Evolutionary conservation across 2,113 vertebrate species (phyloP), one percentile per base, ranked within the genome.

Genomic region (Chunga burmeisteri): DNA sequence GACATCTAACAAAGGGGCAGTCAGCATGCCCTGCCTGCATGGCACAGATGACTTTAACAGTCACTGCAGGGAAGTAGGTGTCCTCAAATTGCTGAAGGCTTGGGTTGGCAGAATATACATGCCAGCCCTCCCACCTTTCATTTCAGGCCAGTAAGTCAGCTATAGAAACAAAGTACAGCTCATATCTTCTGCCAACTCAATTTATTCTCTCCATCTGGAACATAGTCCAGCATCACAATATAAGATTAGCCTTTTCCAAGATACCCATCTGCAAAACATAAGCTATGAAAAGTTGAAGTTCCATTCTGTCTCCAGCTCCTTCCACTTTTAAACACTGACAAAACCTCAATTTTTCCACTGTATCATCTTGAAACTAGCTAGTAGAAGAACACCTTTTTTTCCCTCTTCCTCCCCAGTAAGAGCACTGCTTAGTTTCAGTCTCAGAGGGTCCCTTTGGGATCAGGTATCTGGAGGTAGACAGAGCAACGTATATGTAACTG

Each of bases 131-230:
- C 59, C 7, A 23, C 63, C 80, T 88, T 86, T 61, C 44, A 73
- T 88, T 92, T 73, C 82, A 75, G 86, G 65, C 86, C 68, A 53
- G 58, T 55, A 79, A 90, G 40, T 55, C 86, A 82, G 18, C 82
- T 67, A 63, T 1, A 70, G 81, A 83, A 88, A 83, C 59, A 90
- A 89, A 88, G 72, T 65, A 55, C 62, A 90, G 47, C 68, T 84
- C 61, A 1, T 67, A 10, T 63, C 61, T 86, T 74, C 75, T 95
- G 88, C 90, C 93, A 96, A 52, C 29, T 96, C 92, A 58, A 78
- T 96, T 94, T 94, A 78, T 81, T 81, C 75, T 68, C 75, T 93
- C 90, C 75, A 74, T 86, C 92, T 96, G 90, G 67, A 93, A 59
- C 82, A 71, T 0, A 71, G 62, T 93, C 90, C 95, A 93, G 86